Evolutionary conservation across 1,140 invertebrate genomes (phyloP).

Genomic region (Drosophila mojavensis): DNA sequence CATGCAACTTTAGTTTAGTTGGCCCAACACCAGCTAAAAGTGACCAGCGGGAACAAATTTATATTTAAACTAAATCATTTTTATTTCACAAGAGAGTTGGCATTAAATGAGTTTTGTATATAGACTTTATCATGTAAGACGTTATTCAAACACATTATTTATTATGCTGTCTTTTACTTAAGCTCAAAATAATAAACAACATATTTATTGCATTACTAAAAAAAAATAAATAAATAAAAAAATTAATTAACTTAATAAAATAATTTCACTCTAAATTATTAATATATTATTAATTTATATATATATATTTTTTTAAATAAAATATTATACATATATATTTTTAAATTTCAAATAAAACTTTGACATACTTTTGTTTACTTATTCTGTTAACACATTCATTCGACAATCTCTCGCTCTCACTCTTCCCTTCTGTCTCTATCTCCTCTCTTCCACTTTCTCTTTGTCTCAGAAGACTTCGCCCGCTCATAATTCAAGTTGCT

Average conservation of each 20-base stretch:
- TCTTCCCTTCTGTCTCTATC: no score
- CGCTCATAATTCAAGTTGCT: slow-evolving; percentile 58
- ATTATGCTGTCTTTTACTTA: no score
- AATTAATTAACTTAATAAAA: no score
- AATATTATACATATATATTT: not conserved
- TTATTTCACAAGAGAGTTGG: not conserved
- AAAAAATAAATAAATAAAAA: no score
- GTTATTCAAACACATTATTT: no score
- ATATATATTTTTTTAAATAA: no score
- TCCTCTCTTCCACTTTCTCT: not conserved
- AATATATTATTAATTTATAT: no score
- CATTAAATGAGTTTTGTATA: no score
- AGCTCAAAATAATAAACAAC: no score
- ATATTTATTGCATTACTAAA: no score
- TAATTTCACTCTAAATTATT: no score
- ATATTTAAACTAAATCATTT: not conserved
- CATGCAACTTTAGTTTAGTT: slow-evolving; percentile 1
- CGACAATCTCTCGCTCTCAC: not conserved
- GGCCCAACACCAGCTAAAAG: not conserved
- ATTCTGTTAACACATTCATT: not conserved
- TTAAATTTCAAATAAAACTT: not conserved
- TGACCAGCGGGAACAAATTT: not conserved
- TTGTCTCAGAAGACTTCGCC: slow-evolving; percentile 26
- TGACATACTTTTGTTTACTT: not conserved
- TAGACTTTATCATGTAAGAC: no score